Conservation (phyloP, 2,113 vertebrate species). For the Tamias sibiricus region DNA sequence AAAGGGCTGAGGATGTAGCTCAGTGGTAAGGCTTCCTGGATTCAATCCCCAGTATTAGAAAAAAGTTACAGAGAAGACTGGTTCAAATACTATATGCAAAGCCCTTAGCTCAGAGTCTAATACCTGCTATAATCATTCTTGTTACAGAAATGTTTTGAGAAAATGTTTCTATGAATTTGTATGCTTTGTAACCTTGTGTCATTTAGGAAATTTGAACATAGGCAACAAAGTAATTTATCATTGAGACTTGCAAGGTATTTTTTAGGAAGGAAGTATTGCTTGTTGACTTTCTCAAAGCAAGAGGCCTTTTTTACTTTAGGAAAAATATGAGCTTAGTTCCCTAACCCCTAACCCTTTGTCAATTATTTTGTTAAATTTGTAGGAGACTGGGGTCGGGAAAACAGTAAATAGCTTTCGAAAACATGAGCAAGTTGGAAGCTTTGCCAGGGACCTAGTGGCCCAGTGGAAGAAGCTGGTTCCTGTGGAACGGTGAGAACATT, state of each 20-base stretch:
- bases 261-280: not conserved
- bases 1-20: too few relatives aligned
- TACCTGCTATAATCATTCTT: not conserved
- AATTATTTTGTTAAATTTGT: slow-evolving; percentile 63
- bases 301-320: not conserved
- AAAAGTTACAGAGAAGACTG: not conserved
- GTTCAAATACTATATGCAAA: not conserved
- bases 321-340: not conserved
- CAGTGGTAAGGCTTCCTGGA: too few relatives aligned
- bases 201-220: slow-evolving; percentile 3
- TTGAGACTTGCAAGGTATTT: not conserved
- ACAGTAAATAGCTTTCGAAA: slow-evolving; percentile 98
- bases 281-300: not conserved
- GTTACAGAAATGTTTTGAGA: not conserved
- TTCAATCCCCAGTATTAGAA: too few relatives aligned
- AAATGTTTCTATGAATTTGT: not conserved
- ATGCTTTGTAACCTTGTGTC: slow-evolving; percentile 24
- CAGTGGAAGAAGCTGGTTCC: slow-evolving; percentile 98
- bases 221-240: slow-evolving; percentile 43
- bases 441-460: slow-evolving; percentile 94
- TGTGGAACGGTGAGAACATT: slow-evolving; percentile 90
- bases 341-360: not conserved
- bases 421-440: slow-evolving; percentile 92
- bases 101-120: not conserved
- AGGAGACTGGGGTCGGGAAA: slow-evolving; percentile 98